Evolutionary conservation across 2,113 vertebrate genomes (phyloP).

Genomic region (Butorides virescens): DNA sequence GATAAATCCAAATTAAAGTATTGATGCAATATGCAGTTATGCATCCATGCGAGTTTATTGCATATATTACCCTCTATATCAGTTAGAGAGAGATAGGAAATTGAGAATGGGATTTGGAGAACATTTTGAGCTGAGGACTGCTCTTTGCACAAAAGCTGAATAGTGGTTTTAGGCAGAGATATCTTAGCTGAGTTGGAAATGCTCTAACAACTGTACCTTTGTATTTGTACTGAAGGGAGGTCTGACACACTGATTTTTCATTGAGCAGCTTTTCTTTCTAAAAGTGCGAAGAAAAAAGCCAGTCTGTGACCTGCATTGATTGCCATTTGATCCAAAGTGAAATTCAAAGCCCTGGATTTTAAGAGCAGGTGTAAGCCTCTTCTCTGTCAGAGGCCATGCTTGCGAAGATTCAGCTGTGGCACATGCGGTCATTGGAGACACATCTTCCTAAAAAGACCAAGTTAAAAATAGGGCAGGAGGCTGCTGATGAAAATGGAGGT

Average conservation of each 20-base stretch:
- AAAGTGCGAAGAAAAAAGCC: not conserved
- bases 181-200: not conserved
- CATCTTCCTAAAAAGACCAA: not conserved
- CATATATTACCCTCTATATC: not conserved
- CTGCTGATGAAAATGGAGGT: not conserved
- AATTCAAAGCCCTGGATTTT: not conserved
- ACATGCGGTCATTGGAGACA: not conserved
- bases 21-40: not conserved
- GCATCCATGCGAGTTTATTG: not conserved
- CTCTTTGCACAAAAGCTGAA: not conserved
- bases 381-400: not conserved
- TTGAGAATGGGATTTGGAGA: not conserved
- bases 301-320: not conserved
- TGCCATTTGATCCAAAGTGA: not conserved
- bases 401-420: not conserved
- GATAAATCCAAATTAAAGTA: not conserved
- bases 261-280: slow-evolving; percentile 9
- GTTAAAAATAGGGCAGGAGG: not conserved
- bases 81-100: not conserved
- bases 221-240: not conserved
- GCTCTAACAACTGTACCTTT: not conserved
- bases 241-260: not conserved
- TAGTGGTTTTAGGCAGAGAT: not conserved
- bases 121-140: not conserved
- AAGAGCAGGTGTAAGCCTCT: not conserved